These are phyloP conservation scores for Drosophila gunungcola DNA, from an alignment of 1,140 invertebrate species.

Conservation along the genomic window DNA sequence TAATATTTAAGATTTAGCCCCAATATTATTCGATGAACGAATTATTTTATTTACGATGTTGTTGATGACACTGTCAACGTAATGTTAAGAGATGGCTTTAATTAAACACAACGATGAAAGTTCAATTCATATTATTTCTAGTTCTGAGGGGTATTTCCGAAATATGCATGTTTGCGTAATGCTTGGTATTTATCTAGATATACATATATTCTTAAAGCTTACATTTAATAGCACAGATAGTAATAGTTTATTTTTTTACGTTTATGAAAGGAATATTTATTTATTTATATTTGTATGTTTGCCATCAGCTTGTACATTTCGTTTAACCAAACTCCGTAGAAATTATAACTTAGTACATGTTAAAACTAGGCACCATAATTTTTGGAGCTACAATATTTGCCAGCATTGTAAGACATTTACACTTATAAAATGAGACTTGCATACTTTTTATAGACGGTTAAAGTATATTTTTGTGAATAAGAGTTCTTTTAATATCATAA, in stretches of 20 bases:
- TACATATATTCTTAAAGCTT: conserved; percentile 58
- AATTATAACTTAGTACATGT: conserved; percentile 13
- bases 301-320: conserved; percentile 56
- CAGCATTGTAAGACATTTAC: conserved; percentile 56
- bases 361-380: conserved; percentile 16
- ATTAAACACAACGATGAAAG: background rate
- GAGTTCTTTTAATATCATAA: conserved; percentile 5
- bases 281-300: conserved; percentile 22
- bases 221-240: conserved; percentile 83
- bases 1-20: conserved; percentile 16
- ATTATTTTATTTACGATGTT: too few species aligned
- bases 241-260: conserved; percentile 60
- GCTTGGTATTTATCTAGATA: conserved; percentile 18
- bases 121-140: conserved; percentile 1
- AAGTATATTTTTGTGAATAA: conserved; percentile 4
- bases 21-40: conserved; percentile 31
- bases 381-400: conserved; percentile 2
- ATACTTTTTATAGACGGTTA: background rate
- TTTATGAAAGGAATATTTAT: conserved; percentile 27
- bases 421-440: conserved; percentile 26
- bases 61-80: background rate
- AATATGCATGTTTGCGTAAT: conserved; percentile 16
- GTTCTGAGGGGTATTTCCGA: conserved; percentile 12
- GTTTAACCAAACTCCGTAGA: conserved; percentile 10
- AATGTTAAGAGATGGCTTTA: background rate